Conservation (phyloP, 2,888 invertebrate species). For the Tryphoninae sp. region DNA sequence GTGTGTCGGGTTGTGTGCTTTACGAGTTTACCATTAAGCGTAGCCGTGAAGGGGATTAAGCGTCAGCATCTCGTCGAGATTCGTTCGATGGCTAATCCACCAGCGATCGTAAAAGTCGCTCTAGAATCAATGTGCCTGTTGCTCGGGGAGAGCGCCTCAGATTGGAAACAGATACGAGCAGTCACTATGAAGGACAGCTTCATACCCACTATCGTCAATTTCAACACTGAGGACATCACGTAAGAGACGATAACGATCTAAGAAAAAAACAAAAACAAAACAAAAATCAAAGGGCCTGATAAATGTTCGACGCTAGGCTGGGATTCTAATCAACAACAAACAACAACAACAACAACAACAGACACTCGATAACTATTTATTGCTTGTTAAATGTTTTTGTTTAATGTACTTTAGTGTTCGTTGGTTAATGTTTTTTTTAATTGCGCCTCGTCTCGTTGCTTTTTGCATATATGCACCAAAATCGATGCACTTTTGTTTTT, state of each 20-base stretch:
- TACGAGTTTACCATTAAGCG: conserved; percentile 66
- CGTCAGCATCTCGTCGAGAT: conserved; percentile 98
- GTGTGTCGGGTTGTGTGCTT: conserved; percentile 35
- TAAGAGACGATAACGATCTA: conserved; percentile 83
- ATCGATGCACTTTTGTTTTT: not conserved
- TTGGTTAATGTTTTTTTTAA: conserved; percentile 46
- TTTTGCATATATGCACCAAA: conserved; percentile 45
- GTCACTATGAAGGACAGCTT: conserved; percentile 97
- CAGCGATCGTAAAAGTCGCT: conserved; percentile 95
- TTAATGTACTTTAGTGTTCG: conserved; percentile 59
- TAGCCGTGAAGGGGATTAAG: conserved; percentile 97
- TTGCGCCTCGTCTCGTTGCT: conserved; percentile 50
- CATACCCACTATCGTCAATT: conserved; percentile 96
- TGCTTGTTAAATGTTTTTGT: conserved; percentile 73
- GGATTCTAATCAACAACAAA: conserved; percentile 69
- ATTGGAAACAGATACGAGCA: conserved; percentile 96
- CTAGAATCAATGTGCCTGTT: conserved; percentile 97
- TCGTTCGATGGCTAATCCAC: conserved; percentile 96
- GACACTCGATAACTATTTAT: conserved; percentile 68
- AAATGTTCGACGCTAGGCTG: conserved; percentile 73
- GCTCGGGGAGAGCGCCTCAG: conserved; percentile 94
- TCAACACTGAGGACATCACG: conserved; percentile 95
- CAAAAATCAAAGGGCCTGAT: conserved; percentile 41
- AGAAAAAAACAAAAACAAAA: not conserved
- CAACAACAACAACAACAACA: conserved; percentile 11